phyloP scores from a whole-genome alignment of 1,140 invertebrate genomes.

The Dendrolimus kikuchii region DNA sequence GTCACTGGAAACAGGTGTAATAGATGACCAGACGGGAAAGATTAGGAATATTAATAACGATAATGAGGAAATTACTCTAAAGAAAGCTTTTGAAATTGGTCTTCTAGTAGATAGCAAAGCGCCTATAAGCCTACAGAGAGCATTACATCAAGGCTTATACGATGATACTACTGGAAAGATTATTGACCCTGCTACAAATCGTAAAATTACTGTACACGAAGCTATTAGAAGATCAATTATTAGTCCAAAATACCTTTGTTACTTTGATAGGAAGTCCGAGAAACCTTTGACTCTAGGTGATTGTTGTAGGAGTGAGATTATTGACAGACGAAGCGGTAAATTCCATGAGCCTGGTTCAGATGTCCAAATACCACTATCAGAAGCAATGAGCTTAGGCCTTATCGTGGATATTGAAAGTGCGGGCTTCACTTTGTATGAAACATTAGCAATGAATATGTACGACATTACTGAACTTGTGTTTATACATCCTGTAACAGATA shows the following conservation, averaged over 20 bases:
- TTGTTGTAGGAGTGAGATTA: conserved; percentile 85
- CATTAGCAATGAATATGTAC: conserved; percentile 87
- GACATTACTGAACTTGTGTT: conserved; percentile 81
- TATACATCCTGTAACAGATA: conserved; percentile 86
- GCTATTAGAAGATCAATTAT: conserved; percentile 86
- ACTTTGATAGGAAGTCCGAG: conserved; percentile 82
- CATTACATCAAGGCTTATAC: conserved; percentile 90
- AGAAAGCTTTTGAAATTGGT: conserved; percentile 86
- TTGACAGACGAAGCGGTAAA: conserved; percentile 84
- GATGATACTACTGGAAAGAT: conserved; percentile 87
- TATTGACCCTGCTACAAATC: conserved; percentile 82
- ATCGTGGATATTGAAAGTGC: conserved; percentile 90
- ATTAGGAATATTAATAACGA: conserved; percentile 80
- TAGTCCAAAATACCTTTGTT: conserved; percentile 85
- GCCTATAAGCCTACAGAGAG: conserved; percentile 87
- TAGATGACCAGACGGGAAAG: conserved; percentile 82
- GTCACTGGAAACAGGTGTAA: conserved; percentile 81
- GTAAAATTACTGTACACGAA: conserved; percentile 87
- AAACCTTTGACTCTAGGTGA: conserved; percentile 82
- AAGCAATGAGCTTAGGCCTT: conserved; percentile 82
- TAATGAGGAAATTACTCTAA: conserved; percentile 80
- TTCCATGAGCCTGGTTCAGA: conserved; percentile 83
- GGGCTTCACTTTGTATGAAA: conserved; percentile 87
- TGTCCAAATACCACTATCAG: conserved; percentile 76
- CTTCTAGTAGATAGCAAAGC: conserved; percentile 86